phyloP scores from a whole-genome alignment of 1,140 invertebrate genomes.

The Gryllus bimaculatus region DNA sequence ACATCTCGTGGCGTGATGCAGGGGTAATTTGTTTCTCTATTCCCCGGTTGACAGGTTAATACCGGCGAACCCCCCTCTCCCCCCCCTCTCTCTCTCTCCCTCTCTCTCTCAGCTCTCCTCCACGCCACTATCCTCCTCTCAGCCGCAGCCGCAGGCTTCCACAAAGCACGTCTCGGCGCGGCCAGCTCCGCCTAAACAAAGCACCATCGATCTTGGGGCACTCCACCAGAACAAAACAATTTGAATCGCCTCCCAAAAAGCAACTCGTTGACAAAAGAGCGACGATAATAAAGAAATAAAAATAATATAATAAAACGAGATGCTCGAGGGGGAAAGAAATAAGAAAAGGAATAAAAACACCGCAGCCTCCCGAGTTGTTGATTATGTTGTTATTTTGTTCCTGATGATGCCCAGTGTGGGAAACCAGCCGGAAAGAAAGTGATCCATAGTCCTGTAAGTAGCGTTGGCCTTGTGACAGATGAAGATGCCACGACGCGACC shows the following conservation, averaged over 20 bases:
- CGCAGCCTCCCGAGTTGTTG: too few species aligned
- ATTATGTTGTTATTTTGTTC: too few species aligned
- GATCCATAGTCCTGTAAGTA: background rate
- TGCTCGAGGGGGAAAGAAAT: background rate
- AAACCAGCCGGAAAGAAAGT: background rate
- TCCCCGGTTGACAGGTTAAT: background rate
- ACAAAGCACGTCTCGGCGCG: background rate
- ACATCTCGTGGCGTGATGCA: background rate
- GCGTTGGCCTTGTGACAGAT: background rate
- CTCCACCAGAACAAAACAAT: conserved; percentile 4
- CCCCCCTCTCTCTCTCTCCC: too few species aligned
- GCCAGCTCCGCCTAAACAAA: background rate
- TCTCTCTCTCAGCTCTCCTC: too few species aligned
- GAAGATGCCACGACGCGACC: background rate
- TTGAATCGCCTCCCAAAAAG: background rate
- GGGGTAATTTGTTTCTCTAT: background rate
- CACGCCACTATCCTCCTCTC: too few species aligned
- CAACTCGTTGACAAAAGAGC: background rate
- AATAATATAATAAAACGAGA: background rate
- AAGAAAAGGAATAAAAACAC: background rate
- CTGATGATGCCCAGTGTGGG: background rate
- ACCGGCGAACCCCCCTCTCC: background rate
- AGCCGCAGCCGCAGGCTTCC: background rate
- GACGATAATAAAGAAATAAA: background rate
- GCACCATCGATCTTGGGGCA: background rate